Evolutionary conservation across 2,888 invertebrate species (phyloP).

Genomic region (Zygothrica quintamaculata): DNA sequence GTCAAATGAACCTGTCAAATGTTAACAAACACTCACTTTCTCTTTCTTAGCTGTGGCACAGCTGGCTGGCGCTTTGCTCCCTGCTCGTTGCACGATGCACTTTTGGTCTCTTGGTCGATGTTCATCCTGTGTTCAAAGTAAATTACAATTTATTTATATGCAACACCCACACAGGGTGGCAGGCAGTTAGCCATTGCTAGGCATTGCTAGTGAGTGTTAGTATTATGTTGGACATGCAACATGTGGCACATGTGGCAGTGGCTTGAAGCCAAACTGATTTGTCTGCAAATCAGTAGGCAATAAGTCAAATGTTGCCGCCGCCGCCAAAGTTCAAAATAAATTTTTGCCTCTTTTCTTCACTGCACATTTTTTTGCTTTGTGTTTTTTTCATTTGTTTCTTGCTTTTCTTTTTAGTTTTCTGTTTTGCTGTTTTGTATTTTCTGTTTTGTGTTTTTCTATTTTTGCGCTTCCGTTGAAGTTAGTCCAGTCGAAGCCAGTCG

Average conservation of each 20-base stretch:
- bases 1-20: constrained; percentile 82
- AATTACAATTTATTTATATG: constrained; percentile 81
- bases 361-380: not conserved
- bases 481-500: constrained; percentile 7
- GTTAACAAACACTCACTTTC: constrained; percentile 82
- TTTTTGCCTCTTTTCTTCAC: constrained; percentile 22
- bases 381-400: not conserved
- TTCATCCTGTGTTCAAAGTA: constrained; percentile 71
- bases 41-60: too few relatives aligned
- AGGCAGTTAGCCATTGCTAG: too few relatives aligned
- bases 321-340: constrained; percentile 76
- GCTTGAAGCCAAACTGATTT: constrained; percentile 67
- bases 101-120: too few relatives aligned
- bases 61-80: constrained; percentile 65
- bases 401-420: not conserved
- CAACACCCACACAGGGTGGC: constrained; percentile 72
- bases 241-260: constrained; percentile 45
- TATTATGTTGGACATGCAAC: constrained; percentile 27
- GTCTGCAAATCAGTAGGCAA: constrained; percentile 80
- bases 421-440: not conserved
- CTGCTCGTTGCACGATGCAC: constrained; percentile 10
- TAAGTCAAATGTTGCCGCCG: constrained; percentile 77
- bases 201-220: too few relatives aligned
- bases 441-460: constrained; percentile 55
- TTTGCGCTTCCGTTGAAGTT: constrained; percentile 73